These are phyloP conservation scores for Cecropterus lyciades DNA, from an alignment of 1,140 invertebrate genomes.

Conservation along the genomic window DNA sequence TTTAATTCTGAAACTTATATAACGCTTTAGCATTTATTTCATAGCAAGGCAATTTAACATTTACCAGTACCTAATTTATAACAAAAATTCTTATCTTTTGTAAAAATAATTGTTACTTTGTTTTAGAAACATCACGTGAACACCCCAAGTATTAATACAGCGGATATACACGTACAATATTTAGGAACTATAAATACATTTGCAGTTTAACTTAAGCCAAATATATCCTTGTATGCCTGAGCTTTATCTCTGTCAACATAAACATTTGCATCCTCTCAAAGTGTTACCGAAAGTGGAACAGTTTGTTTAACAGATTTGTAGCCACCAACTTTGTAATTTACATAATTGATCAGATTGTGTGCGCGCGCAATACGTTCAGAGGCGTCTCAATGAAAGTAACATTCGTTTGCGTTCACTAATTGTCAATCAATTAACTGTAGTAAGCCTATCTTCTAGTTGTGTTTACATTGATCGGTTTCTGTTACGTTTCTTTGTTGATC, in stretches of 20 bases:
- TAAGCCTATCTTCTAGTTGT: background rate
- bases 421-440: constrained; percentile 6
- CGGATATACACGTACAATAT: too few relatives aligned
- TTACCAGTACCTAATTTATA: too few relatives aligned
- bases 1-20: too few relatives aligned
- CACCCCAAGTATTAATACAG: too few relatives aligned
- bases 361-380: constrained; percentile 26
- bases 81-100: too few relatives aligned
- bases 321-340: constrained; percentile 11
- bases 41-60: too few relatives aligned
- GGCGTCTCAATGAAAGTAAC: constrained; percentile 14
- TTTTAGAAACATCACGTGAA: too few relatives aligned
- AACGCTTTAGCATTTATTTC: too few relatives aligned
- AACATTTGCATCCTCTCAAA: constrained; percentile 11
- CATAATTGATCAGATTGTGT: constrained; percentile 25
- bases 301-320: constrained; percentile 23
- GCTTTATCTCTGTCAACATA: background rate
- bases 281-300: constrained; percentile 9
- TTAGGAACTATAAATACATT: too few relatives aligned
- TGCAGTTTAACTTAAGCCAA: too few relatives aligned
- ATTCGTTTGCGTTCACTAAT: constrained; percentile 24
- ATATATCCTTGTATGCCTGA: too few relatives aligned
- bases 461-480: background rate
- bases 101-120: too few relatives aligned
- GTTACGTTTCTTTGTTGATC: constrained; percentile 10